phyloP scores from a whole-genome alignment of 2,888 invertebrate species.

The Alviniconcha strummeri region DNA sequence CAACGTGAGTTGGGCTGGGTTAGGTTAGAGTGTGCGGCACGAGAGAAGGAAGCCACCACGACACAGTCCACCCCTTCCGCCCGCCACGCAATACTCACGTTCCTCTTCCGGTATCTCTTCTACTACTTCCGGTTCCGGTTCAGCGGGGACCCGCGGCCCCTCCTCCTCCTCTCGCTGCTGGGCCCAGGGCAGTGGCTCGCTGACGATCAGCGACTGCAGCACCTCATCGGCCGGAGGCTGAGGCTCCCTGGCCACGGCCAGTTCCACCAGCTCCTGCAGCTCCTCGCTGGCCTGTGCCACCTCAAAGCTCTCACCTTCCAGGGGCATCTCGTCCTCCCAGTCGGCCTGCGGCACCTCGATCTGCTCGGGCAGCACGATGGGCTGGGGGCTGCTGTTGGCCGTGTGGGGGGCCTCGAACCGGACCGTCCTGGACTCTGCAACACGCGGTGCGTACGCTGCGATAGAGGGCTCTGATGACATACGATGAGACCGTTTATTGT shows the following conservation, averaged over 20 bases:
- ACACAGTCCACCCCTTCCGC: no score
- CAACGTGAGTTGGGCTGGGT: no score
- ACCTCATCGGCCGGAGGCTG: background rate
- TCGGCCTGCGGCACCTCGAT: constrained; percentile 19
- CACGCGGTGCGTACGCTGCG: no score
- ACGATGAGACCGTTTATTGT: no score
- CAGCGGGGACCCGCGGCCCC: background rate
- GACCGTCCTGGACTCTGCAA: constrained; percentile 24
- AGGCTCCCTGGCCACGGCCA: background rate
- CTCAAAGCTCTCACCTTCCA: constrained; percentile 29
- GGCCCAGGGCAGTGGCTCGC: constrained; percentile 4
- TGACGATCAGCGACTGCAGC: background rate
- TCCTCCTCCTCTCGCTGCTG: background rate
- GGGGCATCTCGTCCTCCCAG: constrained; percentile 19
- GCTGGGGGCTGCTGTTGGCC: constrained; percentile 23
- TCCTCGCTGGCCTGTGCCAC: constrained; percentile 11
- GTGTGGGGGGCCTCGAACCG: constrained; percentile 24
- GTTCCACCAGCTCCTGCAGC: constrained; percentile 11
- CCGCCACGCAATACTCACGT: constrained; percentile 6
- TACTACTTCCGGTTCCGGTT: constrained; percentile 10
- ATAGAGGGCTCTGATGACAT: no score
- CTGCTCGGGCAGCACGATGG: constrained; percentile 19
- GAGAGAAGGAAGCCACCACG: no score
- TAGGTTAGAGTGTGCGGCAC: no score
- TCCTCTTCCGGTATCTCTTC: constrained; percentile 4